Evolutionary conservation across 2,113 vertebrate genomes (phyloP), one percentile per base, ranked within the genome.

Genomic region (Electrona antarctica): DNA sequence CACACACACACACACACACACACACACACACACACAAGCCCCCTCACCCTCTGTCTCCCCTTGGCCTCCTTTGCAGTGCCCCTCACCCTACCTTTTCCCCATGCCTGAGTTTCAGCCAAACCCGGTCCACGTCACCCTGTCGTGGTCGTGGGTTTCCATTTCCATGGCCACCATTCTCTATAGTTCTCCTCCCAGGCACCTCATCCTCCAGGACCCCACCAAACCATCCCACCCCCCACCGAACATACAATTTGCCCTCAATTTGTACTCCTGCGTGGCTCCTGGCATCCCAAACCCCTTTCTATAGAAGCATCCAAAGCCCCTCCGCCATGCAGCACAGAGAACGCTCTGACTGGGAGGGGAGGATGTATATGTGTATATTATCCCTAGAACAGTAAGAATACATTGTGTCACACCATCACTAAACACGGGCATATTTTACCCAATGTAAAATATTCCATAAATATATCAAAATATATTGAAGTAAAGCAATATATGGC

Each of bases 101-200:
- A 85, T 78, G 72, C 80, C 74, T 86, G 74, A 83, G 79, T 52
- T 69, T 67, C 78, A 79, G 87, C 80, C 78, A 85, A 82, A 79
- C 63, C 59, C 69, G 68, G 76, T 80, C 67, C 65, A 59, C 12
- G 52, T 54, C 52, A 54, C 4, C n/a, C 52, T n/a, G 12, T 54
- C 52, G n/a, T 54, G 52, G 12, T 54, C 3, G 52, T 67, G 60
- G 74, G 67, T 73, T 80, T 76, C 75, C 65, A 72, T 69, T 74
- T 64, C 77, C 58, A 70, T 64, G 63, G 64, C 62, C 63, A 76
- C 73, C 70, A 72, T 55, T 84, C 55, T 68, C 81, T 50, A 57
- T 68, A 69, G 59, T 77, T 60, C 8, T 66, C 58, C 49, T 66
- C 46, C 48, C 69, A 45, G 66, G 51, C 69, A 48, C 60, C 60